Conservation (phyloP, 2,113 vertebrate genomes). For the Toxotes chatareus region DNA sequence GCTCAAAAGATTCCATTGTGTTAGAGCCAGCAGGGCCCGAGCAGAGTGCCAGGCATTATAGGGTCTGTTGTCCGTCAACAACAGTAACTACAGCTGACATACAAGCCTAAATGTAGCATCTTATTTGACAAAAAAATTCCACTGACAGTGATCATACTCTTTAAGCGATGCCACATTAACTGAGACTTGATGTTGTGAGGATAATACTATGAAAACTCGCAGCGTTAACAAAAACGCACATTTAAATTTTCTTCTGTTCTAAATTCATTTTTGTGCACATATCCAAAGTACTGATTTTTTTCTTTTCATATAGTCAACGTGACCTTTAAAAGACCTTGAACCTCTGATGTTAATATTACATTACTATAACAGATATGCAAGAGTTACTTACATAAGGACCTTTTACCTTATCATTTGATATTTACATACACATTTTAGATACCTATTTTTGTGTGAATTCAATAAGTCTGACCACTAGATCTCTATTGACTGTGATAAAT, state of each 20-base stretch:
- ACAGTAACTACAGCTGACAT: constrained; percentile 63
- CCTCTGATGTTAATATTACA: background rate
- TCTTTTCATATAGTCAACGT: background rate
- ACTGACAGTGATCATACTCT: background rate
- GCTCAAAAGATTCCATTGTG: constrained; percentile 81
- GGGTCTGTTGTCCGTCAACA: constrained; percentile 70
- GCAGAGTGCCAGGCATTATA: constrained; percentile 46
- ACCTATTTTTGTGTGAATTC: background rate
- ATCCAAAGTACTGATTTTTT: background rate
- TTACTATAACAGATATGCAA: background rate
- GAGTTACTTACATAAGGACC: background rate
- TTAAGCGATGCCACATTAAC: background rate
- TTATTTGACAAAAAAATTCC: constrained; percentile 7
- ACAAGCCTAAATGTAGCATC: constrained; percentile 46
- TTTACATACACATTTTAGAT: background rate
- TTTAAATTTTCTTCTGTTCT: background rate
- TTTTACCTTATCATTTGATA: background rate
- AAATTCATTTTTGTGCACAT: background rate
- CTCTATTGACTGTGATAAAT: background rate
- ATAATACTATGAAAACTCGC: background rate
- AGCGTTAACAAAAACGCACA: background rate
- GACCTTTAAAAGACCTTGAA: background rate
- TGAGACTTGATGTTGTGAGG: background rate
- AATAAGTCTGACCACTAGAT: background rate
- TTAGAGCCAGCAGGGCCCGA: constrained; percentile 59